Evolutionary conservation across 2,113 vertebrate species (phyloP), one percentile per base, ranked within the genome.

Genomic region (Brevimyrus niger): DNA sequence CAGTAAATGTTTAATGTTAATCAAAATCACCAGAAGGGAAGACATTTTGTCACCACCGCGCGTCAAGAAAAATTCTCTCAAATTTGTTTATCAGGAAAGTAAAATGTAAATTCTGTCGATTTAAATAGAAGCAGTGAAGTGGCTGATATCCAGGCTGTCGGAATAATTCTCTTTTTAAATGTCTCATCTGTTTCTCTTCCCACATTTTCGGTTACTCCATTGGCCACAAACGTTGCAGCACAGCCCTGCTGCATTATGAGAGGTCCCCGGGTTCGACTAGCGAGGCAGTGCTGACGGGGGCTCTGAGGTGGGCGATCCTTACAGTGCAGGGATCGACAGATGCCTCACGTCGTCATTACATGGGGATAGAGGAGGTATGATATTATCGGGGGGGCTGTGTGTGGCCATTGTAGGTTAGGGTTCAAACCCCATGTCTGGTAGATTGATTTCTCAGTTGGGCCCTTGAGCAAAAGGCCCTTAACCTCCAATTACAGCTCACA

Each of bases 71-170:
- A 80, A 80, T 38, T 0, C 38, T 80, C 73, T 80, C 73, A 21
- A 80, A 50, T n/a, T 86, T 42, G 73, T 86, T 86, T 50, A 86
- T 23, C 23, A 86, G 83, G 83, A 50, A 86, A 86, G 47, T 86
- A 86, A 47, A 86, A 86, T 31, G n/a, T 48, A 80, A 31, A 50
- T 86, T 86, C 83, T 50, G 83, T 50, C 10, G 83, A 50, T 27
- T 86, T 31, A 48, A 86, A 50, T 50, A 86, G 83, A 86, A 50
- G 83, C 44, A 23, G 44, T 50, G 48, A 27, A 50, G 50, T 86
- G 83, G 83, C 46, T 86, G 8, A 47, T 31, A n/a, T 86, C 46
- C 83, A 86, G 83, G 44, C 48, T 86, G 83, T 86, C 83, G 48
- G 44, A 15, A 86, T 86, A 50, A 86, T 50, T 86, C 48, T 48